Evolutionary conservation across 2,797 vertebrate genomes (phyloP).

Genomic region (Lepus oiostolus): DNA sequence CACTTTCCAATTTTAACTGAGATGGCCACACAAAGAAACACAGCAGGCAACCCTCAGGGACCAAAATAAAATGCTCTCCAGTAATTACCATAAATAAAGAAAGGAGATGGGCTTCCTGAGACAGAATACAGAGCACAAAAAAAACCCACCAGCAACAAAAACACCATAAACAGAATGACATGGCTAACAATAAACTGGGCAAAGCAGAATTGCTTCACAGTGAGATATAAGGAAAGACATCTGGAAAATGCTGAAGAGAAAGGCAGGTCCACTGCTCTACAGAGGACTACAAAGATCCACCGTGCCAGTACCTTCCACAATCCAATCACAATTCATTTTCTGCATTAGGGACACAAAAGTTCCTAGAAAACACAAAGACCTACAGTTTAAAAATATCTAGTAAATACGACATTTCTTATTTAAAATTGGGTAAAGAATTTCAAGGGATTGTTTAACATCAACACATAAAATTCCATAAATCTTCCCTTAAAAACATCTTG

Average conservation of each 20-base stretch:
- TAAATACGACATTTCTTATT: too few relatives aligned
- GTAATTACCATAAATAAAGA: slow-evolving; percentile 80
- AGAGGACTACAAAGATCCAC: neutral
- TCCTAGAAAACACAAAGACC: neutral
- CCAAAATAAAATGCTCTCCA: slow-evolving; percentile 76
- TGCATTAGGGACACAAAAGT: neutral
- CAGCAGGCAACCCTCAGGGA: slow-evolving; percentile 38
- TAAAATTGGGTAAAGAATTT: neutral
- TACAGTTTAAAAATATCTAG: neutral
- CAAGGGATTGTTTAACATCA: neutral
- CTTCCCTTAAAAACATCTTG: neutral
- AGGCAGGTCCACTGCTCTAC: neutral
- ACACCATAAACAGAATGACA: slow-evolving; percentile 70
- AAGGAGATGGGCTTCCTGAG: slow-evolving; percentile 66
- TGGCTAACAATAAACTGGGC: neutral
- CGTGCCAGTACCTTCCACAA: too few relatives aligned
- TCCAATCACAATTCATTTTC: neutral
- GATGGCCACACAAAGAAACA: slow-evolving; percentile 66
- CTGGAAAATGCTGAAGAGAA: neutral
- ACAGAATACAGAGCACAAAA: slow-evolving; percentile 49
- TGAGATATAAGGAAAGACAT: neutral
- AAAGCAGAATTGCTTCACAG: neutral
- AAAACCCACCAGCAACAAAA: slow-evolving; percentile 72
- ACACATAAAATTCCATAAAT: neutral
- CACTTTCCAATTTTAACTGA: slow-evolving; percentile 71